Evolutionary conservation across 2,888 invertebrate species (phyloP).

Genomic region (Lepidochitona cinerea): DNA sequence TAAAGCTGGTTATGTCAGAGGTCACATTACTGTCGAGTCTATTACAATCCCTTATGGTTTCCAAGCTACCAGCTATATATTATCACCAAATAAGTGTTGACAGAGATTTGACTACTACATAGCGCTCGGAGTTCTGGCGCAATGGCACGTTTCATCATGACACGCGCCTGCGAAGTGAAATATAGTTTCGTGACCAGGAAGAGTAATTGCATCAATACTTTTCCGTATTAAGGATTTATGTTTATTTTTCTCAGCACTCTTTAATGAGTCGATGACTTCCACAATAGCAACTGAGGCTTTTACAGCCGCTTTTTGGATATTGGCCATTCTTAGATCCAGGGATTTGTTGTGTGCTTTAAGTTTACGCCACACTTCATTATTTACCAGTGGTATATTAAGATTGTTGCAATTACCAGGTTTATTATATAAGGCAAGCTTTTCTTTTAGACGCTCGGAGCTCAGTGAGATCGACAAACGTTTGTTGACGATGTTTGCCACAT

Average conservation of each 20-base stretch:
- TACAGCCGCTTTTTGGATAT: neutral
- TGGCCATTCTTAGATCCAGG: neutral
- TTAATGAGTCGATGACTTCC: neutral
- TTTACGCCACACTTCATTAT: slow-evolving; percentile 3
- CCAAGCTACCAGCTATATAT: slow-evolving; percentile 12
- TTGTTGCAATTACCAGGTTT: neutral
- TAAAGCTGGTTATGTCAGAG: neutral
- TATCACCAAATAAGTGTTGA: slow-evolving; percentile 12
- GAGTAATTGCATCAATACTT: slow-evolving; percentile 2
- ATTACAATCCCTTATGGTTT: slow-evolving; percentile 9
- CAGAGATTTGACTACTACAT: neutral
- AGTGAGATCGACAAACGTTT: too few relatives aligned
- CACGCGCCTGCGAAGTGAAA: slow-evolving; percentile 1
- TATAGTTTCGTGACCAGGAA: slow-evolving; percentile 10
- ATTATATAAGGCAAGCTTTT: neutral
- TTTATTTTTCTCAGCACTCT: neutral
- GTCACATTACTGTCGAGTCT: neutral
- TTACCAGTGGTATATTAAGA: neutral
- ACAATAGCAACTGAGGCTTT: neutral
- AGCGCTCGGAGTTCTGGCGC: slow-evolving; percentile 4
- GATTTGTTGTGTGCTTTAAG: neutral
- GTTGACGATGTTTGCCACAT: too few relatives aligned
- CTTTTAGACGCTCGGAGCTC: too few relatives aligned
- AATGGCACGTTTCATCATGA: slow-evolving; percentile 6
- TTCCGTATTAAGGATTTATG: neutral